Evolutionary conservation across 2,113 vertebrate species (phyloP).

Genomic region (Pomatostomus ruficeps): DNA sequence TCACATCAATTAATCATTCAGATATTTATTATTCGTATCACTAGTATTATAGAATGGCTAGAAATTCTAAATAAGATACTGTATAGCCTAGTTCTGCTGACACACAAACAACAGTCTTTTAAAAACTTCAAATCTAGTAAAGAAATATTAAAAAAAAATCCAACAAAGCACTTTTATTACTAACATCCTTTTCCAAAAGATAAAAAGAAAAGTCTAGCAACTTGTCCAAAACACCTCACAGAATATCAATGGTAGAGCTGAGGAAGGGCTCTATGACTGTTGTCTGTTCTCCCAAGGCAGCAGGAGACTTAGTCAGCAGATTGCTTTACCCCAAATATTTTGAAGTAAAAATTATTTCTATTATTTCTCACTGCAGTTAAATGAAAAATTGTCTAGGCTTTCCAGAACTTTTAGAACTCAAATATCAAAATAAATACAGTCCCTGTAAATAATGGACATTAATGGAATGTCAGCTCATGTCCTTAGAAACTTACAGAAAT

Average conservation of each 20-base stretch:
- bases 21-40: conserved; percentile 13
- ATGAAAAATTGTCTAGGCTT: background rate
- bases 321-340: background rate
- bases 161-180: background rate
- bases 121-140: background rate
- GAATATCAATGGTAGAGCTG: background rate
- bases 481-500: background rate
- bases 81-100: background rate
- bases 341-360: background rate
- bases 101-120: background rate
- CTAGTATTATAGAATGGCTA: background rate
- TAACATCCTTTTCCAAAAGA: background rate
- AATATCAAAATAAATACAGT: background rate
- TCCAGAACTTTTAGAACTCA: background rate
- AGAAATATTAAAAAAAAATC: background rate
- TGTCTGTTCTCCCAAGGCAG: background rate
- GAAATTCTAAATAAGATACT: background rate
- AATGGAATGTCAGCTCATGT: background rate
- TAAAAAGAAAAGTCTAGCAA: background rate
- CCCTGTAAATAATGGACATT: background rate
- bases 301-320: background rate
- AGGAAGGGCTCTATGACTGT: background rate
- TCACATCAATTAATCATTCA: conserved; percentile 37
- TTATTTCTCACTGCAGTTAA: background rate
- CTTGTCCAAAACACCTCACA: background rate